Evolutionary conservation across 2,113 vertebrate genomes (phyloP).

Genomic region (Alexandromys fortis): DNA sequence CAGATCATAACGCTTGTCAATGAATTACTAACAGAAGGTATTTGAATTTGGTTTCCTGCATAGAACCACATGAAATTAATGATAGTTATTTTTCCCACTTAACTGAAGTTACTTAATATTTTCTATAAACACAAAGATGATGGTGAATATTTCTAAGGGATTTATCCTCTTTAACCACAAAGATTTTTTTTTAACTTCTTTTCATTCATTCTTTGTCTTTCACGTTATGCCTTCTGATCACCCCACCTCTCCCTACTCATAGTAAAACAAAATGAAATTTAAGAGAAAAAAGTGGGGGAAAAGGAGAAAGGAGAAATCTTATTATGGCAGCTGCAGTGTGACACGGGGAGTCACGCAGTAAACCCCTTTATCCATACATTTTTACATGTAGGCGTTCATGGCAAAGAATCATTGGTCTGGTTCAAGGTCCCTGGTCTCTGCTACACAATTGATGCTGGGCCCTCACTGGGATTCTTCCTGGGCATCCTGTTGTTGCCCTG

Average conservation of each 20-base stretch:
- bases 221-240: neutral
- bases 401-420: neutral
- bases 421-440: neutral
- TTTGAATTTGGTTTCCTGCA: slow-evolving; percentile 35
- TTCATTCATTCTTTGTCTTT: neutral
- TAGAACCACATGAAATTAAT: slow-evolving; percentile 13
- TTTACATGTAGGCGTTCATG: neutral
- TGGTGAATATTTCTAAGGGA: neutral
- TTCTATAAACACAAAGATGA: slow-evolving; percentile 4
- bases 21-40: slow-evolving; percentile 47
- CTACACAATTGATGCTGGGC: neutral
- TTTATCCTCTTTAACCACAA: neutral
- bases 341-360: neutral
- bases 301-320: neutral
- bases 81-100: slow-evolving; percentile 10
- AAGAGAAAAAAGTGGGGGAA: neutral
- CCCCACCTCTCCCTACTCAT: neutral
- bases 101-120: neutral
- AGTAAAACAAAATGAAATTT: neutral
- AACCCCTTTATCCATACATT: neutral
- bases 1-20: neutral
- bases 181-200: neutral
- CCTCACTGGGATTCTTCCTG: neutral
- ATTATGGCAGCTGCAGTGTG: neutral
- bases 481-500: neutral